Evolutionary conservation across 2,888 invertebrate genomes (phyloP), one percentile per base, ranked within the genome.

Genomic region (Drosophila nr. fundita): DNA sequence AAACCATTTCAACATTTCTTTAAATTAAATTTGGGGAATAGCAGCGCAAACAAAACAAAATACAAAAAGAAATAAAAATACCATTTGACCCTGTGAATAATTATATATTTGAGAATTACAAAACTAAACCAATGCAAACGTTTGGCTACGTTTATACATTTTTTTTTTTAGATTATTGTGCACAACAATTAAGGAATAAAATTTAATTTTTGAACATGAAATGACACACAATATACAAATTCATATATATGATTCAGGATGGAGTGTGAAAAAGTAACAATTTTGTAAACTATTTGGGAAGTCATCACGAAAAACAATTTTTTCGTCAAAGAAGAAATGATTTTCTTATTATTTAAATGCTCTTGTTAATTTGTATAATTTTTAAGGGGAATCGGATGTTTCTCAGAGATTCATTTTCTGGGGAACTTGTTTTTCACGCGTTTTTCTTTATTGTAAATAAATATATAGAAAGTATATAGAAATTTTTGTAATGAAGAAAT

Each of bases 21-120:
- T 38, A 15, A 60, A 52, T 40, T 24, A 2, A 30, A 10, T n/a
- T 38, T 29, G 45, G 32, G 24, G 21, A 27, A 49, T 13, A 45
- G 32, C 24, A 45, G 61, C 24, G 61, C 24, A 66, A 52, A 21
- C 6, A 30, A 21, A 32, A 13, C 50, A 60, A 36, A 53, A 27
- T 5, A 18, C 32, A 24, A 50, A 24, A 54, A 27, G 1, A 61
- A 55, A 11, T 36, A 52, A 27, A 49, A 59, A 48, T 29, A 45
- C 36, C 29, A 48, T 67, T 60, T 53, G 65, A 68, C 78, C 78
- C 78, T 79, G 78, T 78, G 78, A 79, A 78, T 78, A 62, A 52
- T 55, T 52, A 18, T 50, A 63, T n/a, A 52, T 53, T 57, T 73
- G 34, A 53, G 30, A 59, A 38, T 34, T 36, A 42, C 18, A 55